Conservation (phyloP, 2,888 invertebrate species). For the Acheta domesticus region DNA sequence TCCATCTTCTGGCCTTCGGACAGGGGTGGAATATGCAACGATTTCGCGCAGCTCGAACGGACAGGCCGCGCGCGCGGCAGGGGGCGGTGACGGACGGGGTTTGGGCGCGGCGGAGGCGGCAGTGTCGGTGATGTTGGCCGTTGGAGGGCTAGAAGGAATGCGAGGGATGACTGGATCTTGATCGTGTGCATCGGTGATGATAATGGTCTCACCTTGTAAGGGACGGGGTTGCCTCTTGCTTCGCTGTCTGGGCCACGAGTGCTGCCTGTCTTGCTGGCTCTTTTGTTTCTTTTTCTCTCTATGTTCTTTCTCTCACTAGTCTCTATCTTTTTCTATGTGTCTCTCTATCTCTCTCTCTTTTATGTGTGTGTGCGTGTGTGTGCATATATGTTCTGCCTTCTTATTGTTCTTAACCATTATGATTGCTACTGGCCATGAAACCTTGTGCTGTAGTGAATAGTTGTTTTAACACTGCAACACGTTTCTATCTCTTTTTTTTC, state of each 20-base stretch:
- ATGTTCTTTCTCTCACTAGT: background rate
- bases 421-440: conserved; percentile 3
- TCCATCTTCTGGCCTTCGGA: background rate
- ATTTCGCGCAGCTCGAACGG: background rate
- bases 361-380: background rate
- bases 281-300: conserved; percentile 24
- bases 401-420: background rate
- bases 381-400: background rate
- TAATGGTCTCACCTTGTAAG: no score
- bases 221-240: no score
- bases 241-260: no score
- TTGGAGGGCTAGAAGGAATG: no score
- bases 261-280: background rate
- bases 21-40: background rate
- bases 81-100: no score
- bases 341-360: background rate
- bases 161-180: no score
- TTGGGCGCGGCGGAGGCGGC: no score
- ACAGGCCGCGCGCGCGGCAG: no score
- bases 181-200: no score
- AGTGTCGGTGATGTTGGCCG: no score
- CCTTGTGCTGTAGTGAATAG: background rate
- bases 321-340: background rate
- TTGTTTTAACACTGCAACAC: background rate
- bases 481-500: background rate